Conservation (phyloP, 2,797 vertebrate genomes). For the Poliocrania exsul region DNA sequence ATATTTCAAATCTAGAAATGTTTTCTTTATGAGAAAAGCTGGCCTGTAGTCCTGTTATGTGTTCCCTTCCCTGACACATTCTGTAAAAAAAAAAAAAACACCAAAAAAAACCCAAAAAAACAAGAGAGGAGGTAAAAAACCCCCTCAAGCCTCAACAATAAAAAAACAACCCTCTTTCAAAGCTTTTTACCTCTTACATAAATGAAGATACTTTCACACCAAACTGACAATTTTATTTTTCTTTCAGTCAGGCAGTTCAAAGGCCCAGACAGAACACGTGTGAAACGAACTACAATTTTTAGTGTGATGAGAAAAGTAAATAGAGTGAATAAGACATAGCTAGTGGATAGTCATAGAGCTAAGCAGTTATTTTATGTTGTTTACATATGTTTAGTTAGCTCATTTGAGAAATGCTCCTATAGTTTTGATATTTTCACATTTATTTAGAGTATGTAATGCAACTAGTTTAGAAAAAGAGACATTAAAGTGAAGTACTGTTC, state of each 20-base stretch:
- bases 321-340: not conserved
- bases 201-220: not conserved
- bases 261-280: not conserved
- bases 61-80: not conserved
- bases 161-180: accelerated
- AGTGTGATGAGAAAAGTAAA: not conserved
- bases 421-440: not conserved
- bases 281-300: not conserved
- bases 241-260: not conserved
- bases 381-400: not conserved
- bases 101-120: not conserved
- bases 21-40: not conserved
- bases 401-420: not conserved
- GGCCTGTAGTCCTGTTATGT: not conserved
- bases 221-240: not conserved
- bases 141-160: accelerated
- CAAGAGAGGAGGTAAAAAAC: not conserved
- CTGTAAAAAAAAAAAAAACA: not conserved
- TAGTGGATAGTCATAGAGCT: not conserved
- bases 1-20: not conserved
- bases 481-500: not conserved
- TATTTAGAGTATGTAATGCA: not conserved
- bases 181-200: not conserved
- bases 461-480: not conserved
- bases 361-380: not conserved